A percentile compares a stretch with the other conserved stretches of the same genome.
These are phyloP conservation scores for Podarcis muralis DNA, from an alignment of 2,113 vertebrate species.

Conservation along the genomic window DNA sequence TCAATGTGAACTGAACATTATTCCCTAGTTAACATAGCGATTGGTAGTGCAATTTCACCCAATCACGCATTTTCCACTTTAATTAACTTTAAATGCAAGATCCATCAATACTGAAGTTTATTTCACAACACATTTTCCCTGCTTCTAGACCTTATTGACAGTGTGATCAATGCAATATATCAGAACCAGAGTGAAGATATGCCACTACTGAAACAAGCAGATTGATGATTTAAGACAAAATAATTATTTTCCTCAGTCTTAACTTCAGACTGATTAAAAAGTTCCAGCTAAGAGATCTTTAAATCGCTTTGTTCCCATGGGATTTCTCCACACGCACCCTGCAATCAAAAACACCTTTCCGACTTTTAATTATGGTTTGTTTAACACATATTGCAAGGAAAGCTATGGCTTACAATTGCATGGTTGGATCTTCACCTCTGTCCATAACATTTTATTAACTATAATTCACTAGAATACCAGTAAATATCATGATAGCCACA, in stretches of 20 bases:
- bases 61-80: not conserved
- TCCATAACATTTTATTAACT: not conserved
- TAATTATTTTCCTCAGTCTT: not conserved
- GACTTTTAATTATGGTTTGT: not conserved
- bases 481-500: not conserved
- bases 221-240: not conserved
- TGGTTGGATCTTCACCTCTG: not conserved
- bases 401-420: not conserved
- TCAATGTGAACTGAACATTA: conserved; percentile 8
- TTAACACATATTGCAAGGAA: not conserved
- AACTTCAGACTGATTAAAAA: not conserved
- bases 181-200: conserved; percentile 11
- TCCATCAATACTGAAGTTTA: conserved; percentile 1
- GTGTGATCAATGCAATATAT: conserved; percentile 25
- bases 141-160: not conserved
- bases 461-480: not conserved
- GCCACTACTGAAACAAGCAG: not conserved
- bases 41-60: not conserved
- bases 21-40: conserved; percentile 20
- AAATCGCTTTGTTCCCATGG: not conserved
- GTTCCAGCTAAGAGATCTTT: not conserved
- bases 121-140: conserved; percentile 1
- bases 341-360: not conserved
- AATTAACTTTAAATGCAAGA: conserved; percentile 5
- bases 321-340: not conserved